Evolutionary conservation across 2,113 vertebrate species (phyloP).

Genomic region (Alaudala cheleensis): DNA sequence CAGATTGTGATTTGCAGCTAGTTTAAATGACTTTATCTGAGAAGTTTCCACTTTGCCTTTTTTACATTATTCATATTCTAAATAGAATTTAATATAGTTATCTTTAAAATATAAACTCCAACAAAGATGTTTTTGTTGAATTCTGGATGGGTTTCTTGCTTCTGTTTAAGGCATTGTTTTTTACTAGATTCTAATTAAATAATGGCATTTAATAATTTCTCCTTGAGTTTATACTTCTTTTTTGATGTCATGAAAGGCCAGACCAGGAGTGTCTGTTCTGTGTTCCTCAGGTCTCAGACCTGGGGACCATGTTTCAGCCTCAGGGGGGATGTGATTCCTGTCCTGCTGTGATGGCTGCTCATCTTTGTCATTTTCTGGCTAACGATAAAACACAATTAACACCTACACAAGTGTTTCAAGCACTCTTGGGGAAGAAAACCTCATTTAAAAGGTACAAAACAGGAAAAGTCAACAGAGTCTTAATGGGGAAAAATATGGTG

Average conservation of each 20-base stretch:
- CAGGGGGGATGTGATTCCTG: neutral
- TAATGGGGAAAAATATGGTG: neutral
- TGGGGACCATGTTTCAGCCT: neutral
- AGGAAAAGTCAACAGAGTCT: neutral
- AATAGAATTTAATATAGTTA: neutral
- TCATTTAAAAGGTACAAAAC: accelerated
- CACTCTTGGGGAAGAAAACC: neutral
- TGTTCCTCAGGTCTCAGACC: neutral
- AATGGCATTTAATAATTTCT: neutral
- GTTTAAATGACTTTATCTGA: neutral
- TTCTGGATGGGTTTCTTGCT: accelerated
- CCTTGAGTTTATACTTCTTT: neutral
- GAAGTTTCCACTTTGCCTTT: neutral
- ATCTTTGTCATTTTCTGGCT: neutral
- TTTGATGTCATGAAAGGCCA: neutral
- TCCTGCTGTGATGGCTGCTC: neutral
- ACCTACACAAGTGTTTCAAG: neutral
- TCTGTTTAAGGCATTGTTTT: accelerated
- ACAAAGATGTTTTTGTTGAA: neutral
- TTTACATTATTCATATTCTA: neutral
- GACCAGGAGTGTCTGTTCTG: accelerated
- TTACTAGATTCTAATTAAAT: neutral
- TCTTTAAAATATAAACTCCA: neutral
- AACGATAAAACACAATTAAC: neutral
- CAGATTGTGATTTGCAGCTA: neutral